Conservation (phyloP, 1,140 invertebrate genomes). For the Pararge aegeria region DNA sequence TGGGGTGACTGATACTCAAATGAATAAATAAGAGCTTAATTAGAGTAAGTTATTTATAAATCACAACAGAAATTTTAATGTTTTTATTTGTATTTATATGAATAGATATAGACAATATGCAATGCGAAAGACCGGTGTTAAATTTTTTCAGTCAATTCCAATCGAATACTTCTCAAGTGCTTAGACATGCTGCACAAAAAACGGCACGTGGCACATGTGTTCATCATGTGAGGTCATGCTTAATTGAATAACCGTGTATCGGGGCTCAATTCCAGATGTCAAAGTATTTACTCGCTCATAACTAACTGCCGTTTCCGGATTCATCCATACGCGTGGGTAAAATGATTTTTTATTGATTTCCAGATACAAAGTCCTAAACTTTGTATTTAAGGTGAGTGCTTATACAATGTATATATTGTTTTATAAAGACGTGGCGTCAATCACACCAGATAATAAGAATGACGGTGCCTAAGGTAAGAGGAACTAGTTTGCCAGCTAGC, state of each 20-base stretch:
- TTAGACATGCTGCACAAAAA: slow-evolving; percentile 22
- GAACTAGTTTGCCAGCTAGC: too few relatives aligned
- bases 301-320: slow-evolving; percentile 14
- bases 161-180: slow-evolving; percentile 18
- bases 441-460: too few relatives aligned
- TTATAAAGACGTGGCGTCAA: too few relatives aligned
- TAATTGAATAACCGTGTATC: slow-evolving; percentile 46
- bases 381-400: too few relatives aligned
- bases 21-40: too few relatives aligned
- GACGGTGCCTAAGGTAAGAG: too few relatives aligned
- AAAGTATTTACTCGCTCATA: slow-evolving; percentile 9
- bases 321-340: slow-evolving; percentile 7
- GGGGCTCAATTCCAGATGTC: slow-evolving; percentile 21
- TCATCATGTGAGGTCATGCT: slow-evolving; percentile 31
- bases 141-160: slow-evolving; percentile 4
- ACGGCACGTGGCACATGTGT: slow-evolving; percentile 39
- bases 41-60: too few relatives aligned
- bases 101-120: background rate
- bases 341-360: background rate
- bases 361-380: too few relatives aligned
- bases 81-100: too few relatives aligned
- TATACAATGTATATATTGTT: background rate
- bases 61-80: too few relatives aligned
- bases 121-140: background rate
- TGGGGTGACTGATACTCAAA: too few relatives aligned